A percentile compares a stretch with the other conserved stretches of the same genome.
phyloP scores from a whole-genome alignment of 2,888 invertebrate genomes.

The Congeria kusceri region DNA sequence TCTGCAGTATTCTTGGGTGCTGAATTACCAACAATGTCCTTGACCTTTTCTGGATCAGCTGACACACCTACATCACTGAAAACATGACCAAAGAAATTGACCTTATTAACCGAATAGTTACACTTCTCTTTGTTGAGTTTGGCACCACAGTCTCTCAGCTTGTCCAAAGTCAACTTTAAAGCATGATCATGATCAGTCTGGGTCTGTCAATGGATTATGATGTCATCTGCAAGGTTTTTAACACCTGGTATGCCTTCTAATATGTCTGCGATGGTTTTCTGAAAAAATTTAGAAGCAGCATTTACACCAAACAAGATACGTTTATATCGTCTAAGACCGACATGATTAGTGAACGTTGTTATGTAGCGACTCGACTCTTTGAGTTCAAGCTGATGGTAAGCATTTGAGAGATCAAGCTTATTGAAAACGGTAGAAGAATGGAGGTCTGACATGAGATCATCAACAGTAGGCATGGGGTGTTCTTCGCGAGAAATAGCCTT shows the following conservation, averaged over 20 bases:
- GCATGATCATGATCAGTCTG: slow-evolving; percentile 40
- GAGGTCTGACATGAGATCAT: slow-evolving; percentile 62
- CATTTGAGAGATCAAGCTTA: slow-evolving; percentile 63
- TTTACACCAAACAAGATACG: background rate
- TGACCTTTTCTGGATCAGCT: slow-evolving; percentile 43
- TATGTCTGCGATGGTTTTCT: slow-evolving; percentile 34
- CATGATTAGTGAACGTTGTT: slow-evolving; percentile 39
- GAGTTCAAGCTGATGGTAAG: slow-evolving; percentile 69
- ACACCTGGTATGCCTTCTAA: slow-evolving; percentile 36
- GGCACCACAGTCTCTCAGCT: slow-evolving; percentile 23
- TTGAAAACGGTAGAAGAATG: slow-evolving; percentile 64
- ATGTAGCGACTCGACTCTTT: slow-evolving; percentile 58
- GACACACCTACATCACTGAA: no score
- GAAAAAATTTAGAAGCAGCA: slow-evolving; percentile 47
- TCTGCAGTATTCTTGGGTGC: slow-evolving; percentile 28
- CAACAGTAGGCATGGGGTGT: slow-evolving; percentile 66
- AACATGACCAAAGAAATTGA: slow-evolving; percentile 46
- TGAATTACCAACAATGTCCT: slow-evolving; percentile 26
- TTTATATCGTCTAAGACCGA: background rate
- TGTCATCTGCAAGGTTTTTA: slow-evolving; percentile 37
- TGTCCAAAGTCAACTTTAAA: slow-evolving; percentile 30
- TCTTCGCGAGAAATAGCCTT: slow-evolving; percentile 60
- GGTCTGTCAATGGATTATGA: slow-evolving; percentile 34
- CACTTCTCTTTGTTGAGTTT: slow-evolving; percentile 43
- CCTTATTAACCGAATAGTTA: slow-evolving; percentile 36